phyloP scores from a whole-genome alignment of 2,797 vertebrate species.

The Sciurus carolinensis region DNA sequence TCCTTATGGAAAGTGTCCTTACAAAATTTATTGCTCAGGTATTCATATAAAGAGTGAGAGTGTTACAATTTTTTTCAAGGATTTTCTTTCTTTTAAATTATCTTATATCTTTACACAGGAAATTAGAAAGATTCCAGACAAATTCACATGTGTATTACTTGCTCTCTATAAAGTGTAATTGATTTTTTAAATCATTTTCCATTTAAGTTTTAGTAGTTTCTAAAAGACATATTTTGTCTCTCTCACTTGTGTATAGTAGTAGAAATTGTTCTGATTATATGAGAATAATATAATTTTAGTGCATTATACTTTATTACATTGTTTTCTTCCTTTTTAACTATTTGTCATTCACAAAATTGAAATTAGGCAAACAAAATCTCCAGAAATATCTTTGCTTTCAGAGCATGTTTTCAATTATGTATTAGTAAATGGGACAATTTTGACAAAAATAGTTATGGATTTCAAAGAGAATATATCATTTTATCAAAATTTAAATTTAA shows the following conservation, averaged over 20 bases:
- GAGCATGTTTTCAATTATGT: not conserved
- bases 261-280: not conserved
- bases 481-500: constrained; percentile 46
- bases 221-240: not conserved
- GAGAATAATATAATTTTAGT: not conserved
- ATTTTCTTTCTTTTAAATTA: constrained; percentile 25
- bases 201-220: not conserved
- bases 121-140: constrained; percentile 75
- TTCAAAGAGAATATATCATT: not conserved
- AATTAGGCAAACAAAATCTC: not conserved
- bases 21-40: constrained; percentile 85
- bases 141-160: constrained; percentile 70
- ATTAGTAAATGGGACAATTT: not conserved
- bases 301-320: not conserved
- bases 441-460: not conserved
- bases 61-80: not conserved
- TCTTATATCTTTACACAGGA: constrained; percentile 59
- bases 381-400: not conserved
- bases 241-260: not conserved
- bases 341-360: not conserved
- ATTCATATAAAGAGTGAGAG: constrained; percentile 59
- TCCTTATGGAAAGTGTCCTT: constrained; percentile 82
- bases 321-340: not conserved
- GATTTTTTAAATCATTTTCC: constrained; percentile 47
- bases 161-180: constrained; percentile 70